Percentiles rank a stretch among this genome's conserved stretches.
phyloP scores from a whole-genome alignment of 2,113 vertebrate species.

The Orcinus orca region DNA sequence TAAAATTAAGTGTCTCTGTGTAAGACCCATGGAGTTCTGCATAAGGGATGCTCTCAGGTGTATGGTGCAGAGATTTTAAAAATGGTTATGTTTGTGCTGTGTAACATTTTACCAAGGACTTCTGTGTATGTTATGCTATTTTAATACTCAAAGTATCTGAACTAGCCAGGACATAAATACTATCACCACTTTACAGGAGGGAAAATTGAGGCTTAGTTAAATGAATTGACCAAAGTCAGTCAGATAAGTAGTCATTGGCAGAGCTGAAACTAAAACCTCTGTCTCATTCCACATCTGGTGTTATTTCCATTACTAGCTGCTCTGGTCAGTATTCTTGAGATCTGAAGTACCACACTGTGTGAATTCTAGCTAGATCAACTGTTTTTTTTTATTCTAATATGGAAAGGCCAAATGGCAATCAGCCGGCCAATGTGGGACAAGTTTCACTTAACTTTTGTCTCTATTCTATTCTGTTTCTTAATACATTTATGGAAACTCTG shows the following conservation, averaged over 20 bases:
- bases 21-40: background rate
- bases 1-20: background rate
- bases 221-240: background rate
- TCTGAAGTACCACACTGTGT: background rate
- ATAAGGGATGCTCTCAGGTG: background rate
- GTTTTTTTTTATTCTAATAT: background rate
- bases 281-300: background rate
- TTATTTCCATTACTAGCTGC: background rate
- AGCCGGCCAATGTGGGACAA: background rate
- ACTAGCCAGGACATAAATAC: background rate
- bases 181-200: background rate
- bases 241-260: background rate
- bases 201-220: background rate
- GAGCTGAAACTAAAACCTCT: background rate
- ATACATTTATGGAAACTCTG: background rate
- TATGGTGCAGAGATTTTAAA: background rate
- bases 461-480: background rate
- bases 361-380: background rate
- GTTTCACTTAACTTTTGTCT: background rate
- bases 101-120: background rate
- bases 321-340: background rate
- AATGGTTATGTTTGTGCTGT: background rate
- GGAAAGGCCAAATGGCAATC: background rate
- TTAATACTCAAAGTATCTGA: background rate
- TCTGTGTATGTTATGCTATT: background rate